Percentiles rank a stretch among this genome's conserved stretches.
phyloP scores from a whole-genome alignment of 2,113 vertebrate species.

The mouse (Mus musculus) region DNA sequence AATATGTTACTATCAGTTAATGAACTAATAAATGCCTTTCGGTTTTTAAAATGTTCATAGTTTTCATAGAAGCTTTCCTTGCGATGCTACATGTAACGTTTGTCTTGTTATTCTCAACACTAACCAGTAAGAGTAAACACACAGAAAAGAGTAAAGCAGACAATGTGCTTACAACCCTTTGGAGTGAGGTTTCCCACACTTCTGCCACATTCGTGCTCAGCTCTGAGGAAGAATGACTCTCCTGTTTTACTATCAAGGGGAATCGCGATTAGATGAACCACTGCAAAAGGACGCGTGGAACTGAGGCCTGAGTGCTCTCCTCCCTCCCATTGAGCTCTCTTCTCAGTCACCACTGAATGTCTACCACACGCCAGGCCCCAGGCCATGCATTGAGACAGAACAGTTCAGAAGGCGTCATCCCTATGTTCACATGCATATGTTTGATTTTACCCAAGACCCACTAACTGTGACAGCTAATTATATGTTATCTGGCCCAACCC shows the following conservation, averaged over 20 bases:
- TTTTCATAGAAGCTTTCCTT: conserved; percentile 55
- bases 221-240: conserved; percentile 37
- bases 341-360: conserved; percentile 8
- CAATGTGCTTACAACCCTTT: conserved; percentile 13
- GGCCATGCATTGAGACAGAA: not conserved
- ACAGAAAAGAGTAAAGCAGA: conserved; percentile 44
- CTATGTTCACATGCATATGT: conserved; percentile 45
- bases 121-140: conserved; percentile 26
- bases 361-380: not conserved
- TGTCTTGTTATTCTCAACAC: not conserved
- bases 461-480: conserved; percentile 53
- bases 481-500: conserved; percentile 31
- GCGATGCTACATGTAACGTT: conserved; percentile 23
- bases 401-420: conserved; percentile 35
- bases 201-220: not conserved
- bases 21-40: conserved; percentile 8
- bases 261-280: not conserved
- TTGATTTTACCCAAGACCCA: conserved; percentile 53
- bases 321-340: conserved; percentile 17
- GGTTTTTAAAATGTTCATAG: not conserved
- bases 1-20: not conserved
- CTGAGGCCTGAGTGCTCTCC: not conserved
- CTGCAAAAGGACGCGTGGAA: not conserved
- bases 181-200: conserved; percentile 23
- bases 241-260: not conserved